phyloP scores from a whole-genome alignment of 2,797 vertebrate genomes.

The Sebastes melanostomus region DNA sequence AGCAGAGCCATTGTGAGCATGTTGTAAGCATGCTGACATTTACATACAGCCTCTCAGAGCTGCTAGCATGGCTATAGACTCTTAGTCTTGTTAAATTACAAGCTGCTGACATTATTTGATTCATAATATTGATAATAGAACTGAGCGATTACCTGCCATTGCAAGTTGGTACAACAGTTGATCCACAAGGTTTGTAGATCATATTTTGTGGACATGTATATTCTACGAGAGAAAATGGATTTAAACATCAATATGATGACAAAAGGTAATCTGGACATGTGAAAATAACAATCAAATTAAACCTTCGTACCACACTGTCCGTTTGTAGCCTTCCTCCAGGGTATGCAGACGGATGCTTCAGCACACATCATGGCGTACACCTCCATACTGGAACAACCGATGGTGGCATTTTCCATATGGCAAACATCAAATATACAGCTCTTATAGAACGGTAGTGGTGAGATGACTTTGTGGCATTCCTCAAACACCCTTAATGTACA shows the following conservation, averaged over 20 bases:
- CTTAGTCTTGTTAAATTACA: background rate
- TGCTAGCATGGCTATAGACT: background rate
- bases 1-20: background rate
- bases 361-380: slow-evolving; percentile 78
- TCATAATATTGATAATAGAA: background rate
- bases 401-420: background rate
- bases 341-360: slow-evolving; percentile 64
- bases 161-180: slow-evolving; percentile 74
- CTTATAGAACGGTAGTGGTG: slow-evolving; percentile 60
- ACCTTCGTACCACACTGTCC: slow-evolving; percentile 81
- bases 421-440: slow-evolving; percentile 79
- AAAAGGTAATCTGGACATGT: background rate
- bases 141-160: slow-evolving; percentile 66
- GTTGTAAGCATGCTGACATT: background rate
- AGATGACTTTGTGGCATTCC: slow-evolving; percentile 74
- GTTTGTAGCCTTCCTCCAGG: slow-evolving; percentile 81
- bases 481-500: slow-evolving; percentile 77
- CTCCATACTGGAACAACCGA: slow-evolving; percentile 81
- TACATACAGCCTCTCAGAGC: background rate
- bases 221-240: slow-evolving; percentile 57
- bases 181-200: slow-evolving; percentile 83
- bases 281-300: background rate
- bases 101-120: background rate
- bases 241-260: slow-evolving; percentile 15
- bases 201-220: slow-evolving; percentile 75